Evolutionary conservation across 2,797 vertebrate genomes (phyloP), one percentile per base, ranked within the genome.

Genomic region (Oreortyx pictus): DNA sequence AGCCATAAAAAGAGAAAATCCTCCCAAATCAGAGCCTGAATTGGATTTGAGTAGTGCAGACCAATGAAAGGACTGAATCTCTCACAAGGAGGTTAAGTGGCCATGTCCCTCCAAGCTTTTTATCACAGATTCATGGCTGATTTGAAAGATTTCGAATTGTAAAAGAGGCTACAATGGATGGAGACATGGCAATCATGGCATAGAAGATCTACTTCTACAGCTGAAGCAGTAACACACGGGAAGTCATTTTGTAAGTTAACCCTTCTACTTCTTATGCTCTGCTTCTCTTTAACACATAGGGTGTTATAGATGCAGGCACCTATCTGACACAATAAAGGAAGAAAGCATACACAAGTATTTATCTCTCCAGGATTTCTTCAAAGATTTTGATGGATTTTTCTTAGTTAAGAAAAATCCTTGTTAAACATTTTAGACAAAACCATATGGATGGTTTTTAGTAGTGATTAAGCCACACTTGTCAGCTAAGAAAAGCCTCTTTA

Each of bases 271-370:
- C n/a, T 91, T 79, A 62, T 64, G 19, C 20, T 89, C 82, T 87
- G 9, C 33, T 66, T 80, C 52, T 80, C 89, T 84, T 77, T 68
- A 25, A 80, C 31, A 57, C 72, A 71, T 43, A 50, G 15, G n/a
- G 23, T 89, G 89, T 89, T 82, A 70, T 39, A 89, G 79, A 90
- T 59, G 20, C 43, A 78, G 49, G 14, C 62, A 72, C 82, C 56
- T 29, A n/a, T 82, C 89, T 93, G 81, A 90, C 78, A 88, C 39
- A 60, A 17, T n/a, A 71, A 76, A 85, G 41, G 64, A 90, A 77
- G 83, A 93, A 72, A 37, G 82, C 16, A 43, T 37, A 50, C 15
- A 20, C 1, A 20, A 60, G 37, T 39, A 65, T 87, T 93, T 65
- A 80, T 64, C 49, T 19, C 20, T 87, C 65, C 57, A 70, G 31